Base-by-base conservation (phyloP, 1,140 invertebrate genomes). In the Colletes gigas region DNA sequence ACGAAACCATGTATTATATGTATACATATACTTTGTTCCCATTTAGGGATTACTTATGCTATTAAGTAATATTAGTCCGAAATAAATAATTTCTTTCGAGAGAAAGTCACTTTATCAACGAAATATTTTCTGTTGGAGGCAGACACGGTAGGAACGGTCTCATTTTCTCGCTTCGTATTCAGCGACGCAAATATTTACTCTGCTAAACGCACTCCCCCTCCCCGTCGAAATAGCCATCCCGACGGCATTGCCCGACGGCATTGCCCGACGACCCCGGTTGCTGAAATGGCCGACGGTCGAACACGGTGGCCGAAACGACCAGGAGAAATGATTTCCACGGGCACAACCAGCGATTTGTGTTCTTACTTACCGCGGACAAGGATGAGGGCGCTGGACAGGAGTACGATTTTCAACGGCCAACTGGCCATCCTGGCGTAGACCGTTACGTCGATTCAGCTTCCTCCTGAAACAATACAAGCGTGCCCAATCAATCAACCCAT, bases 371-470 rank as follows among this genome's bases (percentile, higher is more conserved):
- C 92, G 79, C 89, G 88, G 89, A 91, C 93, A 91, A 92, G 90
- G 89, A 93, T 89, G 89, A 93, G 90, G 89, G 89, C 84, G 89
- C 90, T 89, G 92, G 90, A 90, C 85, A 93, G 92, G 85, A 93
- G 87, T 83, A 89, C 88, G 87, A 91, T 89, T 88, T 88, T 91
- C 83, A 93, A 88, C 88, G 89, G 90, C 89, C 91, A 92, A 89
- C 90, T 89, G 91, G 92, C 92, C 93, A 92, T 93, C 90, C 91
- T 93, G 91, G 84, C 89, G 88, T 92, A 91, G 91, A 92, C 89
- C 92, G 92, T 93, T 93, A 93, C 93, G 93, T 93, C 91, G 93
- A 93, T 93, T 92, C 92, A 91, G 91, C 91, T 90, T 93, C 90
- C 92, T 93, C 93, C 92, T 88, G 81, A 88, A 88, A 80, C 89